A percentile compares a stretch with the other conserved stretches of the same genome.
Conservation (phyloP, 2,797 vertebrate genomes). For the Tinamus major region DNA sequence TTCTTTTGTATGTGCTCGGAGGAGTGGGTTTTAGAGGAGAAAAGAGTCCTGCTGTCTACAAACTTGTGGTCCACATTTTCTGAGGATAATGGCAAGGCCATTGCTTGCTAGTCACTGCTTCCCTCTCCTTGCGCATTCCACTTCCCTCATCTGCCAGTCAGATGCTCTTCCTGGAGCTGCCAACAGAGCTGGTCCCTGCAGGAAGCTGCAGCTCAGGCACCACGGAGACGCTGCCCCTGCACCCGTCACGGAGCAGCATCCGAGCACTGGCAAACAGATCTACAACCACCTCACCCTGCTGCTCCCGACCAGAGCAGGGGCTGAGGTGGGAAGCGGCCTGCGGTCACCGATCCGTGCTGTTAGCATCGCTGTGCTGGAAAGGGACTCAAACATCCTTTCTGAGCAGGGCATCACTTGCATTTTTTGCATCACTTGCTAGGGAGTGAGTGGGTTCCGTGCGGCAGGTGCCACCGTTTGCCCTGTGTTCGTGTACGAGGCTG, state of each 20-base stretch:
- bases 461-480: not conserved
- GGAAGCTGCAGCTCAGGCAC: not conserved
- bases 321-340: not conserved
- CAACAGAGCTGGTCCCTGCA: not conserved
- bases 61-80: fast-evolving
- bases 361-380: fast-evolving
- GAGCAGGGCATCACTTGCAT: not conserved
- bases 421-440: not conserved
- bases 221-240: not conserved
- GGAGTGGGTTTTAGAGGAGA: not conserved
- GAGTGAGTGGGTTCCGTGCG: fast-evolving
- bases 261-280: fast-evolving
- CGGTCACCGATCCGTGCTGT: not conserved
- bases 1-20: fast-evolving
- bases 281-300: not conserved
- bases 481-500: fast-evolving
- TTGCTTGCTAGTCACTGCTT: not conserved
- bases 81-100: not conserved
- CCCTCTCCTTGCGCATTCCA: not conserved
- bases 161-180: not conserved
- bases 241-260: fast-evolving
- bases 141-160: fast-evolving
- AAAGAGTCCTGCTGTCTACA: fast-evolving
- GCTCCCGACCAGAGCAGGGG: not conserved
- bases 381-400: fast-evolving